A percentile compares a stretch with the other conserved stretches of the same genome.
These are phyloP conservation scores for Myotis findleyi DNA, from an alignment of 2,797 vertebrate species.

Conservation along the genomic window DNA sequence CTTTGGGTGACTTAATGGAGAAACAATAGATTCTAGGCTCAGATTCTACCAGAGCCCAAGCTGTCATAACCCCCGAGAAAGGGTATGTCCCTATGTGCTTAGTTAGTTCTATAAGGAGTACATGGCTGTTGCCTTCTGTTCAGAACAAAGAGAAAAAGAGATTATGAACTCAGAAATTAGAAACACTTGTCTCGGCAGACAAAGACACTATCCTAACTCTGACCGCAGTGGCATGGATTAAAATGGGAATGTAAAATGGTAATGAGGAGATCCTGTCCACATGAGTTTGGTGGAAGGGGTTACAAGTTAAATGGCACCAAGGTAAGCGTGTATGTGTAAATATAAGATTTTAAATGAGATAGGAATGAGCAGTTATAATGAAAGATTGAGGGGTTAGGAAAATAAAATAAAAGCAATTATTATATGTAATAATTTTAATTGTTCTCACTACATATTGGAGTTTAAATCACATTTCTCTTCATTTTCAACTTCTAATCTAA, in stretches of 20 bases:
- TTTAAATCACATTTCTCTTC: background rate
- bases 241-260: background rate
- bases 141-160: constrained; percentile 29
- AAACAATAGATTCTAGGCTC: constrained; percentile 34
- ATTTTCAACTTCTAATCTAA: constrained; percentile 46
- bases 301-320: background rate
- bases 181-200: background rate
- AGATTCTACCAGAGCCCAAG: background rate
- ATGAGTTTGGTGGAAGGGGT: background rate
- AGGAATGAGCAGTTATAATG: background rate
- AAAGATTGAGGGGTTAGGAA: background rate
- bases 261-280: background rate
- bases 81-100: background rate
- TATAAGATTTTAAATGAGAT: background rate
- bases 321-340: background rate
- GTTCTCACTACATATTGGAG: background rate
- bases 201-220: background rate
- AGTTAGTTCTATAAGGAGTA: constrained; percentile 5
- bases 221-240: background rate
- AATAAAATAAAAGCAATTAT: background rate
- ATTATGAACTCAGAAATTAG: constrained; percentile 47
- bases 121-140: background rate
- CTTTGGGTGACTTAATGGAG: background rate
- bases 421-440: background rate
- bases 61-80: constrained; percentile 12